phyloP scores from a whole-genome alignment of 2,888 invertebrate species.

The Dusona sp. region DNA sequence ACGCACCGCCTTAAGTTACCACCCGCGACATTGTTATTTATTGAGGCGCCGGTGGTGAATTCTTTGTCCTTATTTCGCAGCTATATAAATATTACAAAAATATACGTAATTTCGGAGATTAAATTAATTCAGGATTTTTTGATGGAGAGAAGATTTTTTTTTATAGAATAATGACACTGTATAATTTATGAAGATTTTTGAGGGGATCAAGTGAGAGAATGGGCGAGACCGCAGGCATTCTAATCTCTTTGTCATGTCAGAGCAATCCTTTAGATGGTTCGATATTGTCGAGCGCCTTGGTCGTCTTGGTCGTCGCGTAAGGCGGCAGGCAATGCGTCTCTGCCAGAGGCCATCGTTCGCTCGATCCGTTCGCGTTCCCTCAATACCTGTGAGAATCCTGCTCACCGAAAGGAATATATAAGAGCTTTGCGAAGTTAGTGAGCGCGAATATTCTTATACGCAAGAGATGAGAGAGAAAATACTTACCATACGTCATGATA shows the following conservation, averaged over 20 bases:
- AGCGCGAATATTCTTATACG: constrained; percentile 24
- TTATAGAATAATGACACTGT: constrained; percentile 37
- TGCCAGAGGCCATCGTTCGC: constrained; percentile 72
- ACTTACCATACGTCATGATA: constrained; percentile 66
- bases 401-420: not conserved
- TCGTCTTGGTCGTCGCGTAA: constrained; percentile 62
- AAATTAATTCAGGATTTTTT: not conserved
- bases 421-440: not conserved
- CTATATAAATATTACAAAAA: constrained; percentile 29
- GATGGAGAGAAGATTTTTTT: not conserved
- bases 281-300: constrained; percentile 60
- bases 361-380: constrained; percentile 68
- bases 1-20: constrained; percentile 64
- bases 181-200: constrained; percentile 44
- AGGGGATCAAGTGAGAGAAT: not conserved
- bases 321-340: constrained; percentile 71
- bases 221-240: constrained; percentile 40
- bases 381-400: constrained; percentile 47
- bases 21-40: constrained; percentile 71
- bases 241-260: constrained; percentile 66
- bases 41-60: constrained; percentile 64
- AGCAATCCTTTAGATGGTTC: constrained; percentile 59
- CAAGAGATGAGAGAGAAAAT: constrained; percentile 49
- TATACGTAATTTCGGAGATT: not conserved
- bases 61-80: constrained; percentile 19